Evolutionary conservation across 2,797 vertebrate genomes (phyloP), one percentile per base, ranked within the genome.

Genomic region (Lepidocolaptes lacrymiger): DNA sequence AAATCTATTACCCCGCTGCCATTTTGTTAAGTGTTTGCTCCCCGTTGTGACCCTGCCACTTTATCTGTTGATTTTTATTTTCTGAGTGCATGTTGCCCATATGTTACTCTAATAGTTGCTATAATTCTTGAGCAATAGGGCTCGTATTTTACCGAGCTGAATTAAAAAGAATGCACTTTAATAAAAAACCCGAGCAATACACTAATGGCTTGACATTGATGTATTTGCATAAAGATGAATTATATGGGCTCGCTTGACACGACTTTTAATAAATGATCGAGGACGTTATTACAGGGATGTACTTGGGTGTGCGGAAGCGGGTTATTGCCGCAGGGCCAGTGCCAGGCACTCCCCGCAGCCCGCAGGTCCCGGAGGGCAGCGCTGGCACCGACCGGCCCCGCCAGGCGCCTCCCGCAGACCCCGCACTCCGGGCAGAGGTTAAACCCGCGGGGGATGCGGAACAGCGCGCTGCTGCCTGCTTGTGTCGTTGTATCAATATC

Each of bases 181-280:
- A 99, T 99, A 93, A 75, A 89, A 91, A 99, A 96, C 95, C 97
- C 93, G 92, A 98, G 98, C 98, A 98, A 98, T 98, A 98, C 98
- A 95, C 98, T 99, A 99, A 99, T 99, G 98, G 98, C 97, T 98
- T 98, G 98, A 99, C 98, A 98, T 97, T 97, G 97, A 97, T 97
- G 93, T 98, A 99, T 99, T 99, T 99, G 98, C 99, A 99, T 99
- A 99, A 98, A 99, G 98, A 99, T 99, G 98, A 99, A 99, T 99
- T 98, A 99, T 98, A 82, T 62, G 56, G 92, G 97, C 97, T 96
- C 92, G 93, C 98, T 98, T 98, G 98, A 99, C 98, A 97, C 98
- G 98, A 99, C 98, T 99, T 99, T 99, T 99, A 99, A 98, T 98
- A 99, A 98, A 99, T 99, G 98, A 99, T 99, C 97, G 98, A 99